Evolutionary conservation across 2,113 vertebrate species (phyloP).

Genomic region (Noctilio leporinus): DNA sequence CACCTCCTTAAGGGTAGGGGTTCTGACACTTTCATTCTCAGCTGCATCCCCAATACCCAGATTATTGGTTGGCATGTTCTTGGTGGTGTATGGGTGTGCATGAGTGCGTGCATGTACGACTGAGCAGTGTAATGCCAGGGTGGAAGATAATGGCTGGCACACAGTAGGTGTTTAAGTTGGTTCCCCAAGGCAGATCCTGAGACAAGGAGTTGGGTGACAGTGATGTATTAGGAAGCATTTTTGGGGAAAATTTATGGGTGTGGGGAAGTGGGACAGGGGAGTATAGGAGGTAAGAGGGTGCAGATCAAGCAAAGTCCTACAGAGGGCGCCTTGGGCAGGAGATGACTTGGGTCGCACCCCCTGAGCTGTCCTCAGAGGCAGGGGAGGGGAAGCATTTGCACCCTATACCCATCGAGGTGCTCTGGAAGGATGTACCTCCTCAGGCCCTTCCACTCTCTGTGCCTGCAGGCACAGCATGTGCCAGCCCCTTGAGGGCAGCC

Average conservation of each 20-base stretch:
- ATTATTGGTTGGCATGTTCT: not conserved
- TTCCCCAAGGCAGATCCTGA: not conserved
- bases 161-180: not conserved
- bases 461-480: not conserved
- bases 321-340: no score
- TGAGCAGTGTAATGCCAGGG: no score
- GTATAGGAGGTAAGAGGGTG: not conserved
- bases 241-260: not conserved
- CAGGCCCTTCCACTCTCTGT: not conserved
- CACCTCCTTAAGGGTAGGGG: not conserved
- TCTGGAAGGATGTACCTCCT: not conserved
- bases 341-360: accelerated
- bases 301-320: not conserved
- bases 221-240: not conserved
- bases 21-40: not conserved
- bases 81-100: not conserved
- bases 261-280: not conserved
- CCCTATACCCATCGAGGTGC: not conserved
- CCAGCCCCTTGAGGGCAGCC: not conserved
- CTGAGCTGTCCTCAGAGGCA: not conserved
- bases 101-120: not conserved
- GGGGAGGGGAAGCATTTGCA: not conserved
- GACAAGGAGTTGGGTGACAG: not conserved
- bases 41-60: not conserved
- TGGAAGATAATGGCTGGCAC: not conserved